Percentiles rank a stretch among this genome's conserved stretches.
Evolutionary conservation across 2,797 vertebrate genomes (phyloP).

Genomic region (Sebastes cheni): DNA sequence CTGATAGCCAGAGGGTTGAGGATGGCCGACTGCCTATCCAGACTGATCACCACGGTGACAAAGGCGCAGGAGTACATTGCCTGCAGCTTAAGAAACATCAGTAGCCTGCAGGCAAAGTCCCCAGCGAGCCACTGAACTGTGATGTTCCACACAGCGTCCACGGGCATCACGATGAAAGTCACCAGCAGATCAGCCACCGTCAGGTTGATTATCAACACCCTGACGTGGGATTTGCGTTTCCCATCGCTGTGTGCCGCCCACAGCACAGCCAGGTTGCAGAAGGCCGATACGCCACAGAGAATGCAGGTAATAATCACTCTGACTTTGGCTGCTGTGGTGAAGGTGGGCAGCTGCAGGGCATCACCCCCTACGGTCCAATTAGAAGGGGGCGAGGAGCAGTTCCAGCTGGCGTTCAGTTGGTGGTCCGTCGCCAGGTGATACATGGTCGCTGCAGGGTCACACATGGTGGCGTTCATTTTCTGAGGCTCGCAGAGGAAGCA

Average conservation of each 20-base stretch:
- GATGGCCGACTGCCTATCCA: constrained; percentile 88
- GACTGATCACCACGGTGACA: constrained; percentile 89
- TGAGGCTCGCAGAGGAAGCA: background rate
- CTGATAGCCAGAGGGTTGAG: constrained; percentile 83
- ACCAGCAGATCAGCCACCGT: constrained; percentile 86
- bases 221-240: constrained; percentile 81
- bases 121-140: constrained; percentile 89
- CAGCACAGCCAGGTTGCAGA: constrained; percentile 86
- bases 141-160: constrained; percentile 89
- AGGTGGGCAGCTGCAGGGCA: constrained; percentile 77
- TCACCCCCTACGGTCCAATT: constrained; percentile 45
- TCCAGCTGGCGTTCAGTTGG: constrained; percentile 52
- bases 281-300: constrained; percentile 81
- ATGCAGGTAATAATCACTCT: constrained; percentile 84
- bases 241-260: constrained; percentile 75
- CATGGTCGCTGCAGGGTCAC: constrained; percentile 48
- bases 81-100: constrained; percentile 91
- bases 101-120: constrained; percentile 83
- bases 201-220: constrained; percentile 86
- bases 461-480: constrained; percentile 59
- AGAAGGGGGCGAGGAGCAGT: constrained; percentile 36
- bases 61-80: constrained; percentile 91
- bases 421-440: constrained; percentile 31
- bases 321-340: constrained; percentile 85
- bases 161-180: constrained; percentile 88